Percentiles rank a stretch among this genome's conserved stretches.
These are phyloP conservation scores for Vanacampus margaritifer DNA, from an alignment of 2,113 vertebrate genomes.

Conservation along the genomic window DNA sequence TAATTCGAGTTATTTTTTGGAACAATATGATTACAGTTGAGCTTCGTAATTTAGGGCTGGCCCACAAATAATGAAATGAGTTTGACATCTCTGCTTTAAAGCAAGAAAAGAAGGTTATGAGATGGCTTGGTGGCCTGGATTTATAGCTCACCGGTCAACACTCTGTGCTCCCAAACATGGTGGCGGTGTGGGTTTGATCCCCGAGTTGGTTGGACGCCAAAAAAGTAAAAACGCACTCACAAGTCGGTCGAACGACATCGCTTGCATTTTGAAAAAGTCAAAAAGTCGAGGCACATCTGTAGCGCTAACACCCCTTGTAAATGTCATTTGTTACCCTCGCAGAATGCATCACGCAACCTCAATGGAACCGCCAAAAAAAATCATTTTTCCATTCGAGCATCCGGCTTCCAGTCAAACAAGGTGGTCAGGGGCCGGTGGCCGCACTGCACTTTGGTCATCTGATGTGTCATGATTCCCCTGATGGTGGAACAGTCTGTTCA, in stretches of 20 bases:
- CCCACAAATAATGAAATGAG: no score
- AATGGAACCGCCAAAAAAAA: neutral
- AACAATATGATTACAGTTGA: no score
- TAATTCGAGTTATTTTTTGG: no score
- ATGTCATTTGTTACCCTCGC: constrained; percentile 11
- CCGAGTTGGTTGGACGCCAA: no score
- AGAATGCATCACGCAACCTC: constrained; percentile 3
- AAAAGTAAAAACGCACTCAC: neutral
- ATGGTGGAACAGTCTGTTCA: constrained; percentile 55
- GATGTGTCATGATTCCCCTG: constrained; percentile 48
- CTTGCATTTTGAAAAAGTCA: neutral
- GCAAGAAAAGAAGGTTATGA: no score
- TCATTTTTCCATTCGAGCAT: neutral
- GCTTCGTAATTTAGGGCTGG: no score
- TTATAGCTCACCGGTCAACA: no score
- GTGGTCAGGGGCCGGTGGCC: constrained; percentile 49
- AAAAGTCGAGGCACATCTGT: neutral
- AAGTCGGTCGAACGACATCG: neutral
- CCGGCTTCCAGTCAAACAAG: constrained; percentile 50
- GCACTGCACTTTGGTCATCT: constrained; percentile 47
- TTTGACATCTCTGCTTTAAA: no score
- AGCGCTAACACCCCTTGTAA: constrained; percentile 6
- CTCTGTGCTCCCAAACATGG: no score
- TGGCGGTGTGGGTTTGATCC: no score
- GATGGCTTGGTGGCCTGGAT: no score